Evolutionary conservation across 1,140 invertebrate species (phyloP).

Genomic region (Neodiprion lecontei): DNA sequence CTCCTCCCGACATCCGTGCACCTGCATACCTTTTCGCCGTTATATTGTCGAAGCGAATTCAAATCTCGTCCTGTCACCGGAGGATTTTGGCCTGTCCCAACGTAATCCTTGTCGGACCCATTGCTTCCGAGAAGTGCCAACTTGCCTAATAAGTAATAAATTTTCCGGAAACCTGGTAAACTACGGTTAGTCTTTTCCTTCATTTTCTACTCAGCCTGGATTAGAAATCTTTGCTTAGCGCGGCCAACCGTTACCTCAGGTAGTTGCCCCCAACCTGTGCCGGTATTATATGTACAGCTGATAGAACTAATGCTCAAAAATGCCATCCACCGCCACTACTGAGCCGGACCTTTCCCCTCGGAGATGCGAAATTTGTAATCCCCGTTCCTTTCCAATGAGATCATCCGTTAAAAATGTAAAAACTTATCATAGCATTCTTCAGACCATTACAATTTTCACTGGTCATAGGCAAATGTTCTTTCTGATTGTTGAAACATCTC

Average conservation of each 20-base stretch:
- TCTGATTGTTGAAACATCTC: too few relatives aligned
- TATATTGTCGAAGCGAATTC: background rate
- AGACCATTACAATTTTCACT: too few relatives aligned
- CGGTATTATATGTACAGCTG: background rate
- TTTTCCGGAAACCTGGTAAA: background rate
- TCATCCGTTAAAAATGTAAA: too few relatives aligned
- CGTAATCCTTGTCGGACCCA: background rate
- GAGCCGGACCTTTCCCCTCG: too few relatives aligned
- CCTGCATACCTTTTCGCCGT: background rate
- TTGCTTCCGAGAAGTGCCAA: background rate
- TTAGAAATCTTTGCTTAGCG: background rate
- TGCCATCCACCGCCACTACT: too few relatives aligned
- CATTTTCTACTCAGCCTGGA: conserved; percentile 5
- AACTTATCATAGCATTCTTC: too few relatives aligned
- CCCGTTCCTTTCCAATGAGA: too few relatives aligned
- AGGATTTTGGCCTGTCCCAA: background rate
- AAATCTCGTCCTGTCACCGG: background rate
- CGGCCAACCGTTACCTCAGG: background rate
- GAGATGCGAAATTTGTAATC: too few relatives aligned
- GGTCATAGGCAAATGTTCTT: too few relatives aligned
- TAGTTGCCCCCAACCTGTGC: background rate
- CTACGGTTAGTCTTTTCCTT: background rate
- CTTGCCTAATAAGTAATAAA: background rate
- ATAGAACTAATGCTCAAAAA: background rate
- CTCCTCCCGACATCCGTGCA: too few relatives aligned